Evolutionary conservation across 1,140 invertebrate genomes (phyloP), one percentile per base, ranked within the genome.

Genomic region (Sweltsa coloradensis): DNA sequence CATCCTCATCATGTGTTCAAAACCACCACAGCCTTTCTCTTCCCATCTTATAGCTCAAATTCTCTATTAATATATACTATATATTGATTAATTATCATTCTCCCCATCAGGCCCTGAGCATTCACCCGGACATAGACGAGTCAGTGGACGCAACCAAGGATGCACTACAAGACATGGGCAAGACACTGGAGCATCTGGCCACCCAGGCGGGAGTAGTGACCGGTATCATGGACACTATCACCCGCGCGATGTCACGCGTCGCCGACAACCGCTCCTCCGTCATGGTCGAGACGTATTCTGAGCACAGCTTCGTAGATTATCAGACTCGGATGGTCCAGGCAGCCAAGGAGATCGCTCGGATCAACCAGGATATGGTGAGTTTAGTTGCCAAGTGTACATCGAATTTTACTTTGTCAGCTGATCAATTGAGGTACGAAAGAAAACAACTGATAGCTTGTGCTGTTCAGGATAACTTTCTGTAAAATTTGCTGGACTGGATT

Each of bases 281-380:
- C 72, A 70, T 3, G 55, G 66, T 69, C 40, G 73, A 74, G 55
- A 66, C 69, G 14, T n/a, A n/a, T n/a, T 81, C 23, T 11, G 46
- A 47, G 16, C n/a, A 83, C 45, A 79, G 75, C 36, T 97, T 91
- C 61, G 94, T 96, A 2, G 92, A 97, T 65, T 96, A 93, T 65
- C 96, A 99, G 64, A 97, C 94, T 0, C 73, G 91, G 46, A 98
- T 99, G 93, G 90, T 97, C 3, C 79, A 81, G 50, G 76, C 81
- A 29, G 83, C 89, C 1, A 97, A 97, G 67, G 91, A 97, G 62
- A 96, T 99, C 50, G 89, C 91, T 0, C 72, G 84, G 43, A 73
- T 94, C 40, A 82, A 92, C 16, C 91, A 94, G 50, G 93, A 97
- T 63, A 97, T 97, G 81, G 86, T 87, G 59, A 71, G 66, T 34